These are phyloP conservation scores for Sisyra terminalis DNA, from an alignment of 2,888 invertebrate genomes.

Conservation along the genomic window DNA sequence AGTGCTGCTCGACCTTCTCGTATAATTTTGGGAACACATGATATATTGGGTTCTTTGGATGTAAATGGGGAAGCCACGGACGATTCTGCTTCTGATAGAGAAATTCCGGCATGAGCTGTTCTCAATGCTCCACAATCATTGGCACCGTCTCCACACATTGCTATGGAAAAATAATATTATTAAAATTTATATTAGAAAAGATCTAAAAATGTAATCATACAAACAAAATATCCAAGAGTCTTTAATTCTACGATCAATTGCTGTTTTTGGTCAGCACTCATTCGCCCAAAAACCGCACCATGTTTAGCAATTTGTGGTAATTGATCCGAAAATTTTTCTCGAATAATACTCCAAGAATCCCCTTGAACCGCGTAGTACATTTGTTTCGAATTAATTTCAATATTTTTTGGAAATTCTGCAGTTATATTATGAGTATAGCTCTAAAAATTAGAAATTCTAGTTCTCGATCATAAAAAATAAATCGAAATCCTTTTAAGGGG, in stretches of 20 bases:
- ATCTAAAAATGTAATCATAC: conserved; percentile 22
- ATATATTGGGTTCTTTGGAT: conserved; percentile 68
- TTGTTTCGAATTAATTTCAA: no score
- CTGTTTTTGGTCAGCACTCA: conserved; percentile 93
- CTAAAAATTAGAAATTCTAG: no score
- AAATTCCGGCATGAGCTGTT: conserved; percentile 85
- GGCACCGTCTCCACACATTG: conserved; percentile 95
- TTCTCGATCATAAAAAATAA: no score
- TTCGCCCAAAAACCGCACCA: conserved; percentile 83
- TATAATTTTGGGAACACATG: conserved; percentile 66
- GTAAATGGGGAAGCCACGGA: conserved; percentile 92
- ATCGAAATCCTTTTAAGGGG: no score
- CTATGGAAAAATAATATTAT: conserved; percentile 28
- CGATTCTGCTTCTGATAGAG: conserved; percentile 81
- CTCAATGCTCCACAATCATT: conserved; percentile 93
- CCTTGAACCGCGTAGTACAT: no score
- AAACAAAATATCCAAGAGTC: conserved; percentile 73
- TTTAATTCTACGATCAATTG: conserved; percentile 80
- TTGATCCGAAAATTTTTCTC: conserved; percentile 48
- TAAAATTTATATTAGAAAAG: no score
- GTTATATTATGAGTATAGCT: no score
- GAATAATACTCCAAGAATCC: conserved; percentile 53
- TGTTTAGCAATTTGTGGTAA: conserved; percentile 50
- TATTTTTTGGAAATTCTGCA: no score
- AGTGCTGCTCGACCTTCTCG: conserved; percentile 86